phyloP scores from a whole-genome alignment of 2,888 invertebrate genomes.

The Euphydryas editha region DNA sequence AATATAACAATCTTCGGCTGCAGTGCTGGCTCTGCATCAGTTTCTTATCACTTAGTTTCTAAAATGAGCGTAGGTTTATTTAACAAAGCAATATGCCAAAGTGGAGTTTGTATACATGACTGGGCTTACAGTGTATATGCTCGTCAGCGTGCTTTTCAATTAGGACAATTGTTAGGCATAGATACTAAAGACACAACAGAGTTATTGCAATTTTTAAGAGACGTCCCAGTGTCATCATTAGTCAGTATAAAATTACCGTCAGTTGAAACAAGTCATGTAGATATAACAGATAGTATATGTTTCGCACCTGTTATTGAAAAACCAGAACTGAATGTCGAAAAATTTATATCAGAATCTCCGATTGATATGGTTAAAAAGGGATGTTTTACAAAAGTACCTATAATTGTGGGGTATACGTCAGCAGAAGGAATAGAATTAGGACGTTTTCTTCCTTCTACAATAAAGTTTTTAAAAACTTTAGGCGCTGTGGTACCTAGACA shows the following conservation, averaged over 20 bases:
- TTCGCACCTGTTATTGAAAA: conserved; percentile 77
- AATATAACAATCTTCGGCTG: conserved; percentile 78
- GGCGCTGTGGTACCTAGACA: conserved; percentile 73
- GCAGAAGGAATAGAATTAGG: conserved; percentile 76
- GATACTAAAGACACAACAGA: conserved; percentile 67
- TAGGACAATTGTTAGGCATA: conserved; percentile 70
- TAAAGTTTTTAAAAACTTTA: conserved; percentile 50
- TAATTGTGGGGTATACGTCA: conserved; percentile 73
- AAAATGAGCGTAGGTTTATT: conserved; percentile 73
- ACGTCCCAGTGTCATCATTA: conserved; percentile 59
- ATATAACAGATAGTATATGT: conserved; percentile 64
- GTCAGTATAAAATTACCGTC: conserved; percentile 65
- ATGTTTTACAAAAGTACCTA: conserved; percentile 61
- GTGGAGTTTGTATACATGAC: conserved; percentile 75
- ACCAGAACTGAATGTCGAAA: conserved; percentile 53
- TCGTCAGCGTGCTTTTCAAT: conserved; percentile 68
- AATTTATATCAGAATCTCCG: conserved; percentile 64
- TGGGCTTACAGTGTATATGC: conserved; percentile 71
- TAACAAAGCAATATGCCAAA: conserved; percentile 78
- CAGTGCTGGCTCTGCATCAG: conserved; percentile 73
- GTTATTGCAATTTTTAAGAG: conserved; percentile 64
- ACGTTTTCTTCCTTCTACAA: conserved; percentile 55
- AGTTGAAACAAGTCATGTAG: conserved; percentile 55
- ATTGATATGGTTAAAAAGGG: conserved; percentile 59
- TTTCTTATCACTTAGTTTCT: conserved; percentile 70